phyloP scores from a whole-genome alignment of 2,113 vertebrate genomes.

The Sceloporus undulatus region DNA sequence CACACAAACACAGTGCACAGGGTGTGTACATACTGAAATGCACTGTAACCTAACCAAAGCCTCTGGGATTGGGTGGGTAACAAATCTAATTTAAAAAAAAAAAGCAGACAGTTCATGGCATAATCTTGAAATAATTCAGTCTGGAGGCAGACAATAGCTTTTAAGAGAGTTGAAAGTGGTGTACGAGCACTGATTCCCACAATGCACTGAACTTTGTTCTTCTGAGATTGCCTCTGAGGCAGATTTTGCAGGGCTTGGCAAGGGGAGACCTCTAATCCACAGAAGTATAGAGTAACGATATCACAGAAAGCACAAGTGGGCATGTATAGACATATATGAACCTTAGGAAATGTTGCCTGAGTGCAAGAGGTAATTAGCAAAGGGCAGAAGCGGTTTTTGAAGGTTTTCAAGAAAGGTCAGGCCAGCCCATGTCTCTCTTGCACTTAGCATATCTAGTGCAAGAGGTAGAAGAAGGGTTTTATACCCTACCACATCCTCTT shows the following conservation, averaged over 20 bases:
- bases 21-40: not conserved
- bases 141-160: not conserved
- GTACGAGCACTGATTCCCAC: not conserved
- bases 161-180: not conserved
- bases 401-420: not conserved
- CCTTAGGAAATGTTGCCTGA: not conserved
- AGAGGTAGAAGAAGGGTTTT: not conserved
- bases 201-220: not conserved
- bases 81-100: not conserved
- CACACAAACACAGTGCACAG: not conserved
- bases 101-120: not conserved
- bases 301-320: not conserved
- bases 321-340: not conserved
- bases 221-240: not conserved
- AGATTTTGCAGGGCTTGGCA: not conserved
- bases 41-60: not conserved
- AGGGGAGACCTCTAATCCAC: not conserved
- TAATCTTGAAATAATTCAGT: not conserved
- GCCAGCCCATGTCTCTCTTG: not conserved
- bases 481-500: not conserved
- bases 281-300: not conserved
- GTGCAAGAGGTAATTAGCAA: not conserved
- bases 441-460: not conserved
- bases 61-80: not conserved
- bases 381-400: not conserved